Evolutionary conservation across 2,113 vertebrate genomes (phyloP), one percentile per base, ranked within the genome.

Genomic region (Rattus norvegicus): DNA sequence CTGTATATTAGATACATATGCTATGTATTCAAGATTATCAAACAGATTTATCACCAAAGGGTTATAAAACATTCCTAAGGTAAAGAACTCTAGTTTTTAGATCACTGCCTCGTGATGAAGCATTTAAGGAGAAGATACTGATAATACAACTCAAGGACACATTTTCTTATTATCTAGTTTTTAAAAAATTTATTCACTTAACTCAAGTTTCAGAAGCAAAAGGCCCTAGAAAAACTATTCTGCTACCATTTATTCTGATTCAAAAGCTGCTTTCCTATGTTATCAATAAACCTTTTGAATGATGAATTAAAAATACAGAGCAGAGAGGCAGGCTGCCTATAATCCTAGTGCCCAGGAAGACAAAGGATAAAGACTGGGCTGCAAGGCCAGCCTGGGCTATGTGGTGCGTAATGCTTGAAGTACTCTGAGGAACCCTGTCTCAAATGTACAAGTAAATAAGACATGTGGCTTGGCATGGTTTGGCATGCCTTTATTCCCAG

Each of bases 211-310:
- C 61, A 73, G 26, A 91, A 90, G 24, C 81, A 89, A 94, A 77
- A 95, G 24, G 70, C 65, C 73, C 11, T 94, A 28, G 93, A 80
- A 95, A 96, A 88, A 17, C 84, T 65, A 93, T 52, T 91, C 67
- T 69, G 85, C 3, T 56, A 80, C 39, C 56, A 0, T 65, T 94
- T 94, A 39, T 39, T 20, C 83, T 94, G 92, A 39, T 47, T 20
- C 83, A 80, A 87, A 30, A 93, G 75, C 5, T 47, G 4, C 90
- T 92, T 70, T 84, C 63, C 22, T 67, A 7, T 92, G 87, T 95
- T 49, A 96, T 43, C 47, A 83, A 94, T 90, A 93, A 26, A 20
- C 76, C n/a, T 88, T 91, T 79, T 79, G 1, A 65, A 96, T 63
- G 30, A 10, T 88, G 7, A 88, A 84, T 75, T 91, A 54, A 11